Conservation (phyloP, 2,113 vertebrate genomes). For the Dinomys branickii region DNA sequence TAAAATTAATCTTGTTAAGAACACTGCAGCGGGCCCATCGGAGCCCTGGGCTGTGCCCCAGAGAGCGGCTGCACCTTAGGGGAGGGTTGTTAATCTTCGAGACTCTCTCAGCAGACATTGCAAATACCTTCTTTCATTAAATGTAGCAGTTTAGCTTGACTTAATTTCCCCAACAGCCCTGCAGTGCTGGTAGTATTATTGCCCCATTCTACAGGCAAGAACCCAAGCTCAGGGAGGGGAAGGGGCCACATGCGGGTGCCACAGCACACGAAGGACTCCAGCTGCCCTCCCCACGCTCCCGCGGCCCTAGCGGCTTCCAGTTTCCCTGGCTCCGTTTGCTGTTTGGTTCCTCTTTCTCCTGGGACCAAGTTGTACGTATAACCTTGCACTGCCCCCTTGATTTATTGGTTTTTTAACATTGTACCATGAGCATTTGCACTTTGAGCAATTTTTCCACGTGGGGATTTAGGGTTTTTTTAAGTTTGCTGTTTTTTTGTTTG, state of each 20-base stretch:
- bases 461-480: background rate
- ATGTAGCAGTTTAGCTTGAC: constrained; percentile 8
- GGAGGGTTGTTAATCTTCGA: constrained; percentile 9
- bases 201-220: background rate
- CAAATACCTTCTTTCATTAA: constrained; percentile 12
- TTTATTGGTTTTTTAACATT: no score
- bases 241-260: background rate
- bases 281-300: no score
- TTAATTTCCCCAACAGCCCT: background rate
- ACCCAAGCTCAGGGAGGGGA: background rate
- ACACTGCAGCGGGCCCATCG: background rate
- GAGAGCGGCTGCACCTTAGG: background rate
- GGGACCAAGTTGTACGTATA: accelerated
- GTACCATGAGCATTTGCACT: background rate
- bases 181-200: background rate
- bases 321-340: background rate
- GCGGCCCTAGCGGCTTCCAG: accelerated
- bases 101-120: background rate
- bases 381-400: background rate
- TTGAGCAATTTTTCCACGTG: background rate
- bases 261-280: accelerated
- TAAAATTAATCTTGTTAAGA: background rate
- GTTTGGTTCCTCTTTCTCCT: background rate
- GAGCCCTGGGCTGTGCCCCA: background rate
- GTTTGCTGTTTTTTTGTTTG: no score